Evolutionary conservation across 2,888 invertebrate species (phyloP), one percentile per base, ranked within the genome.

Genomic region (Chrysomela aeneicollis): DNA sequence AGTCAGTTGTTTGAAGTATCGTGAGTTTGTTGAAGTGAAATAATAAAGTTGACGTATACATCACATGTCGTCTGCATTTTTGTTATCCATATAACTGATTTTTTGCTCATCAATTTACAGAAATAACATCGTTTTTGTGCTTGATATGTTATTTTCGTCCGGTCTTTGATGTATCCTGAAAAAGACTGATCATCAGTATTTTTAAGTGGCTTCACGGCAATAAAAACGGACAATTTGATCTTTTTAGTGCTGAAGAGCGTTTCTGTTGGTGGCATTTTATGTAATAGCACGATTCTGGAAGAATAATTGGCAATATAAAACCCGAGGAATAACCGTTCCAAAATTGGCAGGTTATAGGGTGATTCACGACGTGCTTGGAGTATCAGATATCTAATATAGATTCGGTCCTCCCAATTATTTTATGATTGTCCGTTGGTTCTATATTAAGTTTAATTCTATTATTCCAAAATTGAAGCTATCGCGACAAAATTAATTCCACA

Each of bases 201-300:
- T 63, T 59, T 37, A 52, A 63, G 58, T 59, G 59, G 53, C 59
- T 63, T 53, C 32, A 32, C 47, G 17, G 47, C 63, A 53, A 63
- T 63, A 59, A 59, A 63, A 63, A 30, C 53, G 52, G 22, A 19
- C 54, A 54, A 54, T 63, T 63, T 63, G 59, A 63, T 54, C 26
- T 63, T 63, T 35, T 59, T 59, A 63, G 54, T 59, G 42, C 59
- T 37, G 37, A 17, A 26, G 19, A 59, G 59, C 63, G 59, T 58
- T 63, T 46, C 63, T 59, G 54, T 50, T 49, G 53, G 63, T 63
- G 59, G 59, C 59, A 59, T 63, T 30, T 18, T 37, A 18, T 51
- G 46, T 62, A 62, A 62, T 57, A 49, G 61, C 50, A 54, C 47
- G 59, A 54, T 63, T 59, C 49, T 30, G 49, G 59, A 59, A 46